Conservation (phyloP, 2,797 vertebrate species). For the Spinibarbus caldwelli region DNA sequence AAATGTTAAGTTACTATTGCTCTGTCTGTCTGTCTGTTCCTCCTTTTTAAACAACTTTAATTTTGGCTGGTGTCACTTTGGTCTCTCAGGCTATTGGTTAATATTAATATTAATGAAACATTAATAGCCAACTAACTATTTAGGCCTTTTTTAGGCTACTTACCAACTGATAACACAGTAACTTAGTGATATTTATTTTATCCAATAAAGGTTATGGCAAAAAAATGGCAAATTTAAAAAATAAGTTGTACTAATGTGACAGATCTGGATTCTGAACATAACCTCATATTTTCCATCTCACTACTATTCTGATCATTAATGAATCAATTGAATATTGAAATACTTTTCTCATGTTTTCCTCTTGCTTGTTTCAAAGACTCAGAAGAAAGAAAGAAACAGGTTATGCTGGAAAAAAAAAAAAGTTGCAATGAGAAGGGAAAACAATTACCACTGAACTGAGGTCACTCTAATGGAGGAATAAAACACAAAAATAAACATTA, state of each 20-base stretch:
- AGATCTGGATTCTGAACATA: too few relatives aligned
- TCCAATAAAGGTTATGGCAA: background rate
- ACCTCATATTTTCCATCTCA: too few relatives aligned
- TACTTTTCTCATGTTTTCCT: conserved; percentile 83
- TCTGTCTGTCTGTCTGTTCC: too few relatives aligned
- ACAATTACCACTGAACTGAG: conserved; percentile 99
- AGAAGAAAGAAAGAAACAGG: conserved; percentile 63
- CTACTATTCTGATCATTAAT: background rate
- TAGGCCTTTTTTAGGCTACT: background rate
- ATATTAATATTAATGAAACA: background rate
- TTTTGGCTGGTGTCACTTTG: too few relatives aligned
- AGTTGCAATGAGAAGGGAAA: conserved; percentile 89
- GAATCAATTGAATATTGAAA: background rate
- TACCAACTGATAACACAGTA: background rate
- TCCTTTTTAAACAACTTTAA: too few relatives aligned
- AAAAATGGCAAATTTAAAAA: background rate
- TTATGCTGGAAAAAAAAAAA: conserved; percentile 74
- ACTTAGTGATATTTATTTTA: background rate
- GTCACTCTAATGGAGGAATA: conserved; percentile 99
- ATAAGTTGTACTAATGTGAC: background rate
- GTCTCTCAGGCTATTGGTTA: background rate
- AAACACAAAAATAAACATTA: conserved; percentile 92
- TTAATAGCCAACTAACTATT: background rate
- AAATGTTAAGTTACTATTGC: too few relatives aligned
- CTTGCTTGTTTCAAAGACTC: conserved; percentile 74